These are phyloP conservation scores for Trichogramma dendrolimi DNA, from an alignment of 2,888 invertebrate species.

Conservation along the genomic window DNA sequence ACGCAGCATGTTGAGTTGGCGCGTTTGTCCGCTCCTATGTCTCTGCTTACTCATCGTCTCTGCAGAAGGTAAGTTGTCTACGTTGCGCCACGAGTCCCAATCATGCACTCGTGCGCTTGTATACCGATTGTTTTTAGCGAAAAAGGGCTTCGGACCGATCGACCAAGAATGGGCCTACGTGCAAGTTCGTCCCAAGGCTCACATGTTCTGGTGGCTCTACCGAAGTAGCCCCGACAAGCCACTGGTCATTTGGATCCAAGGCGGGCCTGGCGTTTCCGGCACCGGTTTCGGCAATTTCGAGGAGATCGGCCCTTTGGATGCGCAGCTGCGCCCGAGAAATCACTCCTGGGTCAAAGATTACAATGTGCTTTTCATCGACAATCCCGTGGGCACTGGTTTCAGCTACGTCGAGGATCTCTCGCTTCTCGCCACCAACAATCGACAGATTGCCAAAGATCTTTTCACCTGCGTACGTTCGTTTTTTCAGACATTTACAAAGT, in stretches of 20 bases:
- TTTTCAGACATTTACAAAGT: conserved; percentile 64
- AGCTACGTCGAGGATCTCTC: conserved; percentile 67
- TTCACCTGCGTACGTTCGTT: conserved; percentile 68
- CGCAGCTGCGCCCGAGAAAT: conserved; percentile 53
- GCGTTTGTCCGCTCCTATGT: no score
- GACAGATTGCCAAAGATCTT: conserved; percentile 70
- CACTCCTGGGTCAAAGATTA: conserved; percentile 61
- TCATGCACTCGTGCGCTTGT: no score
- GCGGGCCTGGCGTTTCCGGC: conserved; percentile 57
- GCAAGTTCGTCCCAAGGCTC: conserved; percentile 52
- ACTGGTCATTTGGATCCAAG: conserved; percentile 57
- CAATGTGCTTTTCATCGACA: conserved; percentile 83
- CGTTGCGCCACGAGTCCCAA: no score
- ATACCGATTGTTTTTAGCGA: no score
- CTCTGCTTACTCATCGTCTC: no score
- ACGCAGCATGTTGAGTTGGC: no score
- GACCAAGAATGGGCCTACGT: conserved; percentile 55
- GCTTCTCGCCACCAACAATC: conserved; percentile 58
- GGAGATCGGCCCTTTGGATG: conserved; percentile 59
- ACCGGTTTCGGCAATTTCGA: conserved; percentile 60
- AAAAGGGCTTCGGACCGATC: no score
- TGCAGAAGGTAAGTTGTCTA: no score
- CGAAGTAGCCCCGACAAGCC: conserved; percentile 54
- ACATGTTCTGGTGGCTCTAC: conserved; percentile 59
- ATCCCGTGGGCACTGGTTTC: conserved; percentile 84